phyloP scores from a whole-genome alignment of 2,113 vertebrate species.

The Craseonycteris thonglongyai region DNA sequence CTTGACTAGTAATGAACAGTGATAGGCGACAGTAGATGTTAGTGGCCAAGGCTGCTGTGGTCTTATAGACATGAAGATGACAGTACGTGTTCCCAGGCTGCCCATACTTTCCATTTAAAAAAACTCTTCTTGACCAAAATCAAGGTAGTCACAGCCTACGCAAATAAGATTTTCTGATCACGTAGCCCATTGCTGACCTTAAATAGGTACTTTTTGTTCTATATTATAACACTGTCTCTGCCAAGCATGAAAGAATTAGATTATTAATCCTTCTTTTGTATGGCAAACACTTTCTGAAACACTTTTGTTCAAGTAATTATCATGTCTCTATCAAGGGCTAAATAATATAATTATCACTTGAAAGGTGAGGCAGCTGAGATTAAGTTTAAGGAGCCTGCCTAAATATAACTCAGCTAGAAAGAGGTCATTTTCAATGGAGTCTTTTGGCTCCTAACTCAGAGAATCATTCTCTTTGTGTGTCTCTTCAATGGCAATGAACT shows the following conservation, averaged over 20 bases:
- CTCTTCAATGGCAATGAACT: neutral
- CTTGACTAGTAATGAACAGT: neutral
- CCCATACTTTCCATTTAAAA: neutral
- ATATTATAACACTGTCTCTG: neutral
- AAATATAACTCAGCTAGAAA: neutral
- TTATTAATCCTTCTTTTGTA: neutral
- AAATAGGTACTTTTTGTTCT: neutral
- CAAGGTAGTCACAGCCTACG: neutral
- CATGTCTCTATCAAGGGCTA: neutral
- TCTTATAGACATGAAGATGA: neutral
- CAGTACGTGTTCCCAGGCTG: neutral
- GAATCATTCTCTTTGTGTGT: neutral
- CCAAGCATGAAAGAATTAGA: neutral
- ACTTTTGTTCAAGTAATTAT: neutral
- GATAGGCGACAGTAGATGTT: neutral
- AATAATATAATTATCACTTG: neutral
- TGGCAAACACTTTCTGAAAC: neutral
- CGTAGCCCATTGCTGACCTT: neutral
- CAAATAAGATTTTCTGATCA: neutral
- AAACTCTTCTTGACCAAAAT: neutral
- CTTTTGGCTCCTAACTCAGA: neutral
- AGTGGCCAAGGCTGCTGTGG: accelerated
- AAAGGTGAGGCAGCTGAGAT: neutral
- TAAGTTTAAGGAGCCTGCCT: neutral
- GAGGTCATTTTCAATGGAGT: neutral